Percentiles rank a stretch among this genome's conserved stretches.
phyloP scores from a whole-genome alignment of 2,888 invertebrate genomes.

The Rhingia campestris region DNA sequence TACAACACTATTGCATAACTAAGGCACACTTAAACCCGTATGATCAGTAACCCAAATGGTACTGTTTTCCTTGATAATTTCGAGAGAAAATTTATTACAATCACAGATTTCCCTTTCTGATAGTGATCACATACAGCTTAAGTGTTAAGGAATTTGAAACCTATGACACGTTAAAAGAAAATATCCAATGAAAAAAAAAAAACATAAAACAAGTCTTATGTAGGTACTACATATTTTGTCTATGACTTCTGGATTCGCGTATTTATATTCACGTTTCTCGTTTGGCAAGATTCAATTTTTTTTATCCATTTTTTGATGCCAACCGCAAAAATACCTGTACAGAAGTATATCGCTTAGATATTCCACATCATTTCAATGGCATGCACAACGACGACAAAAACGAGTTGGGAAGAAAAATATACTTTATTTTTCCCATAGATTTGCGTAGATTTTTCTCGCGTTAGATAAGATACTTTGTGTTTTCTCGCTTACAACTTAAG shows the following conservation, averaged over 20 bases:
- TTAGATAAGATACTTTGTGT: constrained; percentile 60
- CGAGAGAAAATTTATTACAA: not conserved
- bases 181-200: constrained; percentile 13
- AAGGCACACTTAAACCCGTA: not conserved
- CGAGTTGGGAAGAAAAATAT: constrained; percentile 40
- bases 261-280: constrained; percentile 53
- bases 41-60: not conserved
- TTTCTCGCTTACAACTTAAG: constrained; percentile 42
- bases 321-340: constrained; percentile 68
- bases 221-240: constrained; percentile 31
- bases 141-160: constrained; percentile 40
- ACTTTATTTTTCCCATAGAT: constrained; percentile 40
- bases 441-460: constrained; percentile 68
- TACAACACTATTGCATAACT: not conserved
- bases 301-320: constrained; percentile 41
- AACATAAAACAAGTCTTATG: constrained; percentile 13
- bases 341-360: constrained; percentile 53
- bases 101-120: not conserved
- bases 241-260: constrained; percentile 49
- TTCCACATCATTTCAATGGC: constrained; percentile 72
- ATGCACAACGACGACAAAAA: constrained; percentile 59
- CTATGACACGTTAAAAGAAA: constrained; percentile 48
- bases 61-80: not conserved
- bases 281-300: constrained; percentile 64
- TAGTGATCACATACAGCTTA: constrained; percentile 1